These are phyloP conservation scores for Zaprionus obscuricornis DNA, from an alignment of 2,888 invertebrate genomes.

Conservation along the genomic window DNA sequence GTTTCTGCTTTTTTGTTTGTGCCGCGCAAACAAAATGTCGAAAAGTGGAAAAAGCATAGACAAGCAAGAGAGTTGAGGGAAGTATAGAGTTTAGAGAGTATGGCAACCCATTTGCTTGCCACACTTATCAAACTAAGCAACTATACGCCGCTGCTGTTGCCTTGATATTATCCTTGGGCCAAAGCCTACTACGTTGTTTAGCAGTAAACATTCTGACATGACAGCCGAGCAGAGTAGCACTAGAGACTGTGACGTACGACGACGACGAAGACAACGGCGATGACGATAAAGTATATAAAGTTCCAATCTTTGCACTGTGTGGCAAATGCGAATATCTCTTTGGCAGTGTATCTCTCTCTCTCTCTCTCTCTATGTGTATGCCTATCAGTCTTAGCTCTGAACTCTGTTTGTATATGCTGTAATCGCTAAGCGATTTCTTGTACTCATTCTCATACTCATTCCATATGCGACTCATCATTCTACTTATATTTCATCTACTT, in stretches of 20 bases:
- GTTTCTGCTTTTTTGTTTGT: conserved; percentile 40
- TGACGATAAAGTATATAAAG: too few relatives aligned
- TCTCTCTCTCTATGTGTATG: too few relatives aligned
- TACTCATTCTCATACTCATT: not conserved
- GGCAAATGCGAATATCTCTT: too few relatives aligned
- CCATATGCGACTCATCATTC: too few relatives aligned
- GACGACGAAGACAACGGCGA: too few relatives aligned
- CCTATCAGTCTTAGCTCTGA: conserved; percentile 22
- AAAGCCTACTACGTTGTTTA: conserved; percentile 17
- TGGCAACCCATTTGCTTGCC: conserved; percentile 17
- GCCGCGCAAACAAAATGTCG: conserved; percentile 58
- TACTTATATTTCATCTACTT: not conserved
- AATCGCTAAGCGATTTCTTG: conserved; percentile 73
- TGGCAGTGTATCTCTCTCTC: too few relatives aligned
- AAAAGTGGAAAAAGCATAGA: conserved; percentile 46
- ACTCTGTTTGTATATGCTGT: conserved; percentile 52
- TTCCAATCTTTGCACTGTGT: too few relatives aligned
- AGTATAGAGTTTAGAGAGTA: too few relatives aligned
- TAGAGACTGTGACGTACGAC: conserved; percentile 19
- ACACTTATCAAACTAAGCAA: not conserved
- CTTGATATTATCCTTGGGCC: not conserved
- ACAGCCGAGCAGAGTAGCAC: conserved; percentile 43
- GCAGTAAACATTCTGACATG: conserved; percentile 68
- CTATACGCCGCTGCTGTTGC: not conserved
- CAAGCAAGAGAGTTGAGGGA: too few relatives aligned